These are phyloP conservation scores for Cephus rjabovi DNA, from an alignment of 2,888 invertebrate species.

Conservation along the genomic window DNA sequence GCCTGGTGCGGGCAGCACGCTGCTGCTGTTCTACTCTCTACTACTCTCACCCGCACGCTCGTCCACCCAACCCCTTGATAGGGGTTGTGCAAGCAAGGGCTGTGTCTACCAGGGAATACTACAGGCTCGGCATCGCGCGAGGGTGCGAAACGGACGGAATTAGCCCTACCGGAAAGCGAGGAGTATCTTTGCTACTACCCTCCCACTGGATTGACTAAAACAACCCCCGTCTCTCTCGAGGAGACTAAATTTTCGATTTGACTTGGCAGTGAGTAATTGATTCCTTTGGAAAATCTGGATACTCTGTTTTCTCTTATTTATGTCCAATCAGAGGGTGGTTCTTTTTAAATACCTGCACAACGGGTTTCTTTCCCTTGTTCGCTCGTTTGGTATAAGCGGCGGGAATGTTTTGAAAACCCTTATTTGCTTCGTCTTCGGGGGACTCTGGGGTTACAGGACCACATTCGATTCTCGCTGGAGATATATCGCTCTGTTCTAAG, in stretches of 20 bases:
- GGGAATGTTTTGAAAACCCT: neutral
- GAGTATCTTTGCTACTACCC: neutral
- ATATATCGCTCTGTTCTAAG: neutral
- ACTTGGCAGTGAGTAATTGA: neutral
- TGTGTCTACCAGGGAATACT: conserved; percentile 53
- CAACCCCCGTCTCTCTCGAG: neutral
- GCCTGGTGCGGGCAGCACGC: conserved; percentile 67
- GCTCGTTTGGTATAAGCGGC: neutral
- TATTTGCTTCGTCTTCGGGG: neutral
- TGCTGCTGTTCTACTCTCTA: conserved; percentile 54
- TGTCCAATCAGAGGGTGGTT: neutral
- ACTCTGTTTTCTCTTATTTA: neutral
- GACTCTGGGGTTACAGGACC: neutral
- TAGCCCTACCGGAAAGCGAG: conserved; percentile 43
- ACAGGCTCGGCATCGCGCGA: conserved; percentile 32
- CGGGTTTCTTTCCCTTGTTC: neutral
- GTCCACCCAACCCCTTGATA: conserved; percentile 51
- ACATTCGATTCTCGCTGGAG: neutral
- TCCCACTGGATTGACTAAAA: neutral
- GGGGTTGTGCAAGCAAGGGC: conserved; percentile 57
- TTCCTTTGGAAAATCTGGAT: neutral
- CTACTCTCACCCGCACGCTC: conserved; percentile 39
- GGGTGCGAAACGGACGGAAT: conserved; percentile 55
- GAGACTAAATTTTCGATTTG: neutral
- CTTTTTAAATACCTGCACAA: neutral